Evolutionary conservation across 2,888 invertebrate species (phyloP).

Genomic region (Phrixothrix hirtus): DNA sequence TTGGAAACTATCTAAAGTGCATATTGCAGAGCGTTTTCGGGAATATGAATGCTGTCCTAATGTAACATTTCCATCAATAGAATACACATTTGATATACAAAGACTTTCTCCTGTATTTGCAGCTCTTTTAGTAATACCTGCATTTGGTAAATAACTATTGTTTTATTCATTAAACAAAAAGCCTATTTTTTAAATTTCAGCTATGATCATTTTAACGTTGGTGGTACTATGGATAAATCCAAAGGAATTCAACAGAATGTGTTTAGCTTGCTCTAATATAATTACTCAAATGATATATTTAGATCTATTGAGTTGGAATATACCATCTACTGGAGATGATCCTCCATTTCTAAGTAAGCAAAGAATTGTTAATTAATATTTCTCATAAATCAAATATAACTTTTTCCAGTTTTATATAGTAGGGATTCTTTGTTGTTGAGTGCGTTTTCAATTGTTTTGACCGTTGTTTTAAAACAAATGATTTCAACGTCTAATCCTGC

Average conservation of each 20-base stretch:
- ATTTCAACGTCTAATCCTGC: constrained; percentile 36
- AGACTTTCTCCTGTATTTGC: constrained; percentile 63
- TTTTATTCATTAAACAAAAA: constrained; percentile 1
- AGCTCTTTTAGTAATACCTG: constrained; percentile 63
- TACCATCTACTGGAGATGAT: constrained; percentile 64
- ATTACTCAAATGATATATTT: constrained; percentile 64
- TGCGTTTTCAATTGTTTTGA: constrained; percentile 46
- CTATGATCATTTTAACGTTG: constrained; percentile 57
- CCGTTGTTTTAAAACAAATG: constrained; percentile 44
- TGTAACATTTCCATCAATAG: constrained; percentile 64
- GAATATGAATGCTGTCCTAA: constrained; percentile 62
- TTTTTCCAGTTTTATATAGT: constrained; percentile 43
- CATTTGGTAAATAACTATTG: constrained; percentile 49
- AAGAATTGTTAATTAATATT: too few relatives aligned
- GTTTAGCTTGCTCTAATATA: constrained; percentile 63
- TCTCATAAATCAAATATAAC: too few relatives aligned
- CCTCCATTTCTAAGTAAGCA: constrained; percentile 64
- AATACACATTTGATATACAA: constrained; percentile 61
- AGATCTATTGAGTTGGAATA: constrained; percentile 63
- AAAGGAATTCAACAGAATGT: constrained; percentile 61
- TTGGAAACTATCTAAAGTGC: constrained; percentile 61
- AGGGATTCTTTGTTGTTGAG: constrained; percentile 47
- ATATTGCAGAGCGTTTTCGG: constrained; percentile 56
- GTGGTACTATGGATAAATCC: constrained; percentile 63
- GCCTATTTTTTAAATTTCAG: not conserved